Evolutionary conservation across 2,797 vertebrate genomes (phyloP), one percentile per base, ranked within the genome.

Genomic region (Anolis apletophallus): DNA sequence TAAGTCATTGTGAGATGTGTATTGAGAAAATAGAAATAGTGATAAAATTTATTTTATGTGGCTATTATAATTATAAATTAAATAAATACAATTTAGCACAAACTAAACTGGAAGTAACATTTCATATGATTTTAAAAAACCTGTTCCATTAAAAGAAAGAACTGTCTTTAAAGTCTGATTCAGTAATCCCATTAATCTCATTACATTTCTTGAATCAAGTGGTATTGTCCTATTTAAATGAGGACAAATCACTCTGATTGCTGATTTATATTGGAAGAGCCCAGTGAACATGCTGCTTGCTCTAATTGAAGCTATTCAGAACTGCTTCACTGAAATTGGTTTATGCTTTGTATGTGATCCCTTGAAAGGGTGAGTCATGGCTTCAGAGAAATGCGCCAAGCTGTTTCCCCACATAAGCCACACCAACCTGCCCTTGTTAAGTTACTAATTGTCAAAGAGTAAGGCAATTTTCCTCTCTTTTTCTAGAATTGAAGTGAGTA

Each of bases 131-230:
- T 29, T 29, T 13, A 29, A 29, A 29, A 64, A 64, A 64, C 11
- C 26, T 78, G 90, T 85, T 67, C 69, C 83, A 73, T 9, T 1
- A 88, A 85, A 73, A 87, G 34, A 32, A n/a, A 90, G 88, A 87
- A 90, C 89, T 88, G 85, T 87, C 86, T 82, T 69, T 67, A 88
- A 36, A 26, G 13, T 81, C 85, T 86, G 46, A 86, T 52, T 81
- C 54, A 83, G 68, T 76, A 85, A 71, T 91, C 71, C 80, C 78
- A 89, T 81, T 84, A 88, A 83, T 82, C 75, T 88, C 68, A 83
- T 83, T 81, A 90, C 87, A 73, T 83, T 61, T 61, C 61, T 40
- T 78, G 64, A 76, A 72, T 68, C 29, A 72, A 87, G 84, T 75
- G 26, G 0, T 10, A 74, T 0, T 68, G 52, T 87, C 88, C 40